Evolutionary conservation across 2,113 vertebrate species (phyloP).

Genomic region (Lates calcarifer): DNA sequence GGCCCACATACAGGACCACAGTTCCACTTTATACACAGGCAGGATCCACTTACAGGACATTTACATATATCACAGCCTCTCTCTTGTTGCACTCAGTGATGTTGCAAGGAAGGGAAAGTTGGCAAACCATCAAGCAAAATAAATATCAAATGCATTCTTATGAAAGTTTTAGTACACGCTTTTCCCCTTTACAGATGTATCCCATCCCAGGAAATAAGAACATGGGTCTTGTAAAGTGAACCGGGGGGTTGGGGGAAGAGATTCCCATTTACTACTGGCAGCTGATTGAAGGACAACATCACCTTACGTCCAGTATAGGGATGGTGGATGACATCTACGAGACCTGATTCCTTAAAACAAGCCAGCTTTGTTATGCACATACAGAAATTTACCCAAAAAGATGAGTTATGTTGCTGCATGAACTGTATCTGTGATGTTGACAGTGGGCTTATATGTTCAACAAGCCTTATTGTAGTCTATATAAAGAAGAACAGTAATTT

Average conservation of each 20-base stretch:
- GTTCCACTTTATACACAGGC: slow-evolving; percentile 4
- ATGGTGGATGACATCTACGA: no score
- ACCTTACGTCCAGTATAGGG: not conserved
- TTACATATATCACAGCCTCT: not conserved
- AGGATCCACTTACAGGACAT: slow-evolving; percentile 20
- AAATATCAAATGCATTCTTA: not conserved
- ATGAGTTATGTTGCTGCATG: no score
- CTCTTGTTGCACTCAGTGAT: not conserved
- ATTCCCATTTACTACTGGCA: not conserved
- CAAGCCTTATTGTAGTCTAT: not conserved
- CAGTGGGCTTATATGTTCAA: not conserved
- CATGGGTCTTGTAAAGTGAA: not conserved
- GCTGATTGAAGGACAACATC: not conserved
- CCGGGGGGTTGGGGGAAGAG: not conserved
- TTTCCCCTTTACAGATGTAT: not conserved
- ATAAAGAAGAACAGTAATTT: not conserved
- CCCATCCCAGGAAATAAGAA: not conserved
- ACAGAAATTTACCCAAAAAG: not conserved
- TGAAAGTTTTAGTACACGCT: not conserved
- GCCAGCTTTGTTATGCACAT: not conserved
- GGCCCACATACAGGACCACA: slow-evolving; percentile 25
- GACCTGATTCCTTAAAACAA: not conserved
- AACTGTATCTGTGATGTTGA: not conserved
- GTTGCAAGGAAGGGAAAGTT: not conserved
- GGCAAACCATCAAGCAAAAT: not conserved